Evolutionary conservation across 64 coral and sea anemone genomes (phyloP), one percentile per base, ranked within the genome.

Genomic region (Anthopleura sola): DNA sequence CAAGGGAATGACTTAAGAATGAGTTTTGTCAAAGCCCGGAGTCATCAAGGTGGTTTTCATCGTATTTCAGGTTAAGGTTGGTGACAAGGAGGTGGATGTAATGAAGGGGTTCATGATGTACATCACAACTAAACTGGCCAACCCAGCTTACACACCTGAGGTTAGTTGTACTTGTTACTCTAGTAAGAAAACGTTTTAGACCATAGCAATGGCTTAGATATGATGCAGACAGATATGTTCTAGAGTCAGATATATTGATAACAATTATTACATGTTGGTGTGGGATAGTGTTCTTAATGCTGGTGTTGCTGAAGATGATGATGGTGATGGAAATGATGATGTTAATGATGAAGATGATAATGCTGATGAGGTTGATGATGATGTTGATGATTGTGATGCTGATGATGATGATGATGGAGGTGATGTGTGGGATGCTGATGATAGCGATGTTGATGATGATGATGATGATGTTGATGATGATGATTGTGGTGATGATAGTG

Each of bases 71-170:
- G 93, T 98, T 14, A 98, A 98, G 87, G 96, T 98, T 44, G 96
- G 96, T 55, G 96, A 98, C 68, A 98, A 98, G 34, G 96, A 98
- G 31, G 85, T 98, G 38, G 96, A 98, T 51, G 96, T 98, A 23
- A 98, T 98, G 95, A 91, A 98, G 19, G 95, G 95, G 14, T 98
- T 98, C 46, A 71, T 93, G 56, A 68, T 98, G 49, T 98, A 98
- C 31, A 86, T 98, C 55, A 98, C 95, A 17, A 98, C 95, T 5
- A 98, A 98, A 55, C 89, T 98, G 24, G 83, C 95, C 2, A 98
- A 98, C 40, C 95, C 95, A 5, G 92, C 95, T 0, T 98, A 98
- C 69, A 98, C 95, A 1, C 95, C 95, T 18, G 92, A 94, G 92
- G 95, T 98, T 55, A 36, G 92, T 77, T 62, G 7, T 10, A 21